phyloP scores from a whole-genome alignment of 2,797 vertebrate genomes.

The Megaceryle alcyon region DNA sequence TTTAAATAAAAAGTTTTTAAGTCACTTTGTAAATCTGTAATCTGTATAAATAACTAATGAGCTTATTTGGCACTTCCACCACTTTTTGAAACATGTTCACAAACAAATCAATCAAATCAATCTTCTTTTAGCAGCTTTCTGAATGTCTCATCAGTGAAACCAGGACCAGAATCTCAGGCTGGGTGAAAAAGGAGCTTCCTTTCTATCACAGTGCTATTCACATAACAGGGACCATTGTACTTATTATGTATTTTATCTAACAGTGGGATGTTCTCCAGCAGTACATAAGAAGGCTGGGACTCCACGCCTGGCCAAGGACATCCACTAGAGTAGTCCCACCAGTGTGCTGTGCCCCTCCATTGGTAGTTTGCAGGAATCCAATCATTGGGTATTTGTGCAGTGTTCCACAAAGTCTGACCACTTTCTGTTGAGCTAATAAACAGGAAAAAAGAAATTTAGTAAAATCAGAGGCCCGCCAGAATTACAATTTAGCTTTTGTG shows the following conservation, averaged over 20 bases:
- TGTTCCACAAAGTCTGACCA: background rate
- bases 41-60: background rate
- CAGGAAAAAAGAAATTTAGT: background rate
- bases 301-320: background rate
- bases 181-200: background rate
- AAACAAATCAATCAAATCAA: background rate
- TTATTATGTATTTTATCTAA: background rate
- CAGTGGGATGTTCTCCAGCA: background rate
- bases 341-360: background rate
- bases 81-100: background rate
- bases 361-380: background rate
- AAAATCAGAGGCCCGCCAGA: background rate
- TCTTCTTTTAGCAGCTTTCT: background rate
- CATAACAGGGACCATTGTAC: background rate
- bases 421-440: background rate
- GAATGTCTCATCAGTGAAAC: background rate
- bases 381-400: background rate
- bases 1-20: background rate
- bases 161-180: background rate
- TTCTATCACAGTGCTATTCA: background rate
- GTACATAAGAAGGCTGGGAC: background rate
- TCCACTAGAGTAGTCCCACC: background rate
- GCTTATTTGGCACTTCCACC: background rate
- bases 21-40: background rate
- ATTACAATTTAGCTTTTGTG: background rate